These are phyloP conservation scores for Cavia porcellus DNA, from an alignment of 2,113 vertebrate species.

Conservation along the genomic window DNA sequence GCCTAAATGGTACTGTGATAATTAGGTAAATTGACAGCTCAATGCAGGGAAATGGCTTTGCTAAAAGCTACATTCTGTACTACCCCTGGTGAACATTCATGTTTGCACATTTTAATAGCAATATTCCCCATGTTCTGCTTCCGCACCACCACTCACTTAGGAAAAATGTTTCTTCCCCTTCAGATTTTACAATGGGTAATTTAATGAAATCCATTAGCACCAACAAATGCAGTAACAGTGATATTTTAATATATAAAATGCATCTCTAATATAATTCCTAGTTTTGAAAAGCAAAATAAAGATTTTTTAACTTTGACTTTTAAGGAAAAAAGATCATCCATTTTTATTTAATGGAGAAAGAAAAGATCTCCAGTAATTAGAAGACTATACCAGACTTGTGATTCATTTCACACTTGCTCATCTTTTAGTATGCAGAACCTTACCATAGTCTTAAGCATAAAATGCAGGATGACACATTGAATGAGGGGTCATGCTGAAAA, in stretches of 20 bases:
- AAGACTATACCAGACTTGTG: conserved; percentile 10
- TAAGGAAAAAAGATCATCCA: not conserved
- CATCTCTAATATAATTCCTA: not conserved
- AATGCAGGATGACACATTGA: conserved; percentile 77
- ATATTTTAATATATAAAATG: conserved; percentile 13
- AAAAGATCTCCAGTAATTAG: conserved; percentile 41
- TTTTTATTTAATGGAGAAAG: conserved; percentile 32
- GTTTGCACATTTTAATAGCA: conserved; percentile 62
- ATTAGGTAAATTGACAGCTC: conserved; percentile 50
- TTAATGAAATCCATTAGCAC: conserved; percentile 37
- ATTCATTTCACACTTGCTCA: conserved; percentile 61
- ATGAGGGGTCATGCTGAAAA: conserved; percentile 80
- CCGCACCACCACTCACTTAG: not conserved
- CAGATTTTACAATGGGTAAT: conserved; percentile 50
- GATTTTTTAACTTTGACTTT: conserved; percentile 63
- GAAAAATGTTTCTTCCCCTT: not conserved
- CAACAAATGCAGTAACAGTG: not conserved
- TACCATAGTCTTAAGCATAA: conserved; percentile 64
- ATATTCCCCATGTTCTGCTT: not conserved
- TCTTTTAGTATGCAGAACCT: conserved; percentile 67
- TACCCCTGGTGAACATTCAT: conserved; percentile 39
- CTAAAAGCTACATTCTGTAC: not conserved
- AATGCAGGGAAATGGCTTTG: not conserved
- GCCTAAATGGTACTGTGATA: conserved; percentile 30
- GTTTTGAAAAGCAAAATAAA: conserved; percentile 51